phyloP scores from a whole-genome alignment of 2,113 vertebrate species.

The Dermatemys mawii region DNA sequence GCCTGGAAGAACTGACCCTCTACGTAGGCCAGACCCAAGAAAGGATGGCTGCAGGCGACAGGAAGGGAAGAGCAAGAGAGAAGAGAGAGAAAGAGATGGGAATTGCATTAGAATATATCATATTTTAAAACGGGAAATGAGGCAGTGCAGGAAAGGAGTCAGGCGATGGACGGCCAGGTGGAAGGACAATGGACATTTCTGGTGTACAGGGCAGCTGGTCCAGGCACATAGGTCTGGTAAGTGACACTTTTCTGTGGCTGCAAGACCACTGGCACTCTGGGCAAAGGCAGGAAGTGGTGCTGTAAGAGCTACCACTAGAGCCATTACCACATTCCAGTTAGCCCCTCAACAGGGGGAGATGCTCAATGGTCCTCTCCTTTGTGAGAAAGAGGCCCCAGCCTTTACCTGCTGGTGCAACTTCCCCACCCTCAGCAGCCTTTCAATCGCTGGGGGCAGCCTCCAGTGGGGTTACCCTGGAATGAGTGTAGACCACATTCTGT shows the following conservation, averaged over 20 bases:
- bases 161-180: too few species aligned
- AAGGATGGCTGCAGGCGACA: not conserved
- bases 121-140: not conserved
- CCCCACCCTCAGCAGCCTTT: not conserved
- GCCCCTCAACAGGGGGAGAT: too few species aligned
- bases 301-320: not conserved
- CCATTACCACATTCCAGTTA: not conserved
- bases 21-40: not conserved
- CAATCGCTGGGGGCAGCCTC: not conserved
- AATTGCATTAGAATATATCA: not conserved
- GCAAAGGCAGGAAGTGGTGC: not conserved
- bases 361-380: not conserved
- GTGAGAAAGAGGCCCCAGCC: not conserved
- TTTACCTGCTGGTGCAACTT: too few species aligned
- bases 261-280: not conserved
- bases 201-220: not conserved
- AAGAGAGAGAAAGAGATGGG: not conserved
- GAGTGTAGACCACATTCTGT: not conserved
- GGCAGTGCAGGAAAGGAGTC: not conserved
- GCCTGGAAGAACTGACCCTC: not conserved
- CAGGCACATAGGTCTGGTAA: rapidly evolving
- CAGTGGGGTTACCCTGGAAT: not conserved
- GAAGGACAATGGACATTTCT: not conserved
- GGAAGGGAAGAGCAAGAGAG: not conserved
- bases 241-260: not conserved